Base-by-base conservation (phyloP, 2,113 vertebrate genomes). In the Cyprinus carpio region DNA sequence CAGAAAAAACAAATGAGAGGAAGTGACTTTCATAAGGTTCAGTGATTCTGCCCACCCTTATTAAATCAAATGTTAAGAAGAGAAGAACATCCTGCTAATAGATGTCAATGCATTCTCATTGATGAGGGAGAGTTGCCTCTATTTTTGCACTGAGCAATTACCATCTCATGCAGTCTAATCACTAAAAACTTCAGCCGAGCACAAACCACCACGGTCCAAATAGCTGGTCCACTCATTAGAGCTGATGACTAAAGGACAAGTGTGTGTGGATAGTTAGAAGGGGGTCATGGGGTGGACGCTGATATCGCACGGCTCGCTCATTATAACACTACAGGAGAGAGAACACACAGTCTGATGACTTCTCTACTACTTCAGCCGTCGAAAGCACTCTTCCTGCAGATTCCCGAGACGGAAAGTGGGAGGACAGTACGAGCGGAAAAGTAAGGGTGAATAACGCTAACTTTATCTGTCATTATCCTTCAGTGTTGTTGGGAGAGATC, bases 241-340 rank as follows among this genome's bases (percentile, higher is more conserved):
- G 27, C 49, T 86, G 60, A 75, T 87, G 81, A 83, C 46, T 84
- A 69, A 72, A 60, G 46, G 23, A 85, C 29, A 27, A 83, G 84
- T 46, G 46, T 6, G 51, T 49, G 60, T 37, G 37, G 74, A 85
- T 29, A 54, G 64, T 56, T 29, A 75, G 74, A 75, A 23, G 13
- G 9, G 31, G 79, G 80, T 86, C 79, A 78, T 12, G 12, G 51
- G 56, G 51, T 65, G 81, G 76, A 6, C 37, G 18, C 46, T 71
- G 60, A 27, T 31, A 58, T 65, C 58, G 23, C 49, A 46, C 2
- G 7, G 56, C 49, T 67, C 29, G 37, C 78, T 85, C 69, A 75
- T 87, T 83, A 89, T 4, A 34, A 37, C 27, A 83, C 56, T 60
- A 85, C 56, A 89, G 81, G 16, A 23, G n/a, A 84, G 25, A 72